Base-by-base conservation (phyloP, 2,113 vertebrate species). In the Epinephelus fuscoguttatus region DNA sequence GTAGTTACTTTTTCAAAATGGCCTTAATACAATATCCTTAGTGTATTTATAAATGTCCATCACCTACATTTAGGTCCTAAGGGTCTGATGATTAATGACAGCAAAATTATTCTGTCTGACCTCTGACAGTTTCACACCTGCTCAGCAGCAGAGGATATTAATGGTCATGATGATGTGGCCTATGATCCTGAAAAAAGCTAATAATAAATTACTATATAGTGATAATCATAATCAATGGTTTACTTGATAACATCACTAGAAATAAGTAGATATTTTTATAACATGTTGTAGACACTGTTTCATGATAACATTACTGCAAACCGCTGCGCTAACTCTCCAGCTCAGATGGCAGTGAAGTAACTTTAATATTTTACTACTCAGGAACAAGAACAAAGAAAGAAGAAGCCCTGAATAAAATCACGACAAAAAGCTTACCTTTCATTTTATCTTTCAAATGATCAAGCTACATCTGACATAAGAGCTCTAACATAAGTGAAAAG, bases 71-170 rank as follows among this genome's bases (percentile, higher is more conserved):
- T 8, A 70, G 42, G 4, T 61, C 75, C 30, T 61, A 27, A 40
- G 37, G 60, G 53, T 13, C 59, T 59, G 15, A 90, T 79, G 88
- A 90, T 85, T 88, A 86, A 91, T 89, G 81, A 81, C 17, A 21
- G 49, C 59, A 12, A 21, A 63, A 52, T 64, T 27, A 63, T 4
- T 73, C 62, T 15, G n/a, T 71, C 62, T 85, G 82, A 86, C 76
- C 82, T 84, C 49, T 69, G 45, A 21, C 33, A 61, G 37, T 18
- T 69, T 60, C 85, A 85, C 84, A 90, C 55, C 85, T 89, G 76
- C 47, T 75, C 64, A 61, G 30, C 63, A 63, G 78, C 56, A 81
- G 47, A 81, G 89, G 81, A 88, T 68, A 89, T 92, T 12, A 89
- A 83, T 40, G 47, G 1, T 50, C 50, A 75, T 30, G 27, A 14